phyloP scores from a whole-genome alignment of 2,888 invertebrate genomes.

The Dynastes grantii region DNA sequence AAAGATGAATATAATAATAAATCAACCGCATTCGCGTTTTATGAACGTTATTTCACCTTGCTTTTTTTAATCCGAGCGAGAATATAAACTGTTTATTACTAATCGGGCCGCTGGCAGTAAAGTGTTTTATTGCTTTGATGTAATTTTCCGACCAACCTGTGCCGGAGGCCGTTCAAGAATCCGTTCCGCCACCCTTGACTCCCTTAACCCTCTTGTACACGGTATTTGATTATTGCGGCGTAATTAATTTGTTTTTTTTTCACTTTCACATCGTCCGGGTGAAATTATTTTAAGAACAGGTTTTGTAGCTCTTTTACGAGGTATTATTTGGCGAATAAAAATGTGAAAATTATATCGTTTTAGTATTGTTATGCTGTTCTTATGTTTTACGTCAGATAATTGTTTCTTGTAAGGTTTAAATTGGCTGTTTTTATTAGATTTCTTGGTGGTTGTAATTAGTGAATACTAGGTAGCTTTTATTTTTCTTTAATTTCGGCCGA shows the following conservation, averaged over 20 bases:
- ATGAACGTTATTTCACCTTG: neutral
- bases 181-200: neutral
- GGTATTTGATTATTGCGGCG: conserved; percentile 36
- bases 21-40: neutral
- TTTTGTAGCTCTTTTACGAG: conserved; percentile 20
- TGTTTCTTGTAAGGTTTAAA: too few species aligned
- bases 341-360: neutral
- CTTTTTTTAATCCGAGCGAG: conserved; percentile 18
- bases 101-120: conserved; percentile 29
- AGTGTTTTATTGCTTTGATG: conserved; percentile 31
- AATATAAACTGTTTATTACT: conserved; percentile 43
- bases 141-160: conserved; percentile 12
- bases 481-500: too few species aligned
- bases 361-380: neutral
- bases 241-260: conserved; percentile 28
- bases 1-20: neutral
- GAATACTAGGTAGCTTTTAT: too few species aligned
- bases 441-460: too few species aligned
- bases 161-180: neutral
- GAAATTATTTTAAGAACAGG: conserved; percentile 13
- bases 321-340: conserved; percentile 2
- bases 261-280: neutral
- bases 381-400: too few species aligned
- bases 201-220: neutral
- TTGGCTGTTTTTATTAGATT: too few species aligned